These are phyloP conservation scores for Odontomyia ornata DNA, from an alignment of 2,888 invertebrate species.

Conservation along the genomic window DNA sequence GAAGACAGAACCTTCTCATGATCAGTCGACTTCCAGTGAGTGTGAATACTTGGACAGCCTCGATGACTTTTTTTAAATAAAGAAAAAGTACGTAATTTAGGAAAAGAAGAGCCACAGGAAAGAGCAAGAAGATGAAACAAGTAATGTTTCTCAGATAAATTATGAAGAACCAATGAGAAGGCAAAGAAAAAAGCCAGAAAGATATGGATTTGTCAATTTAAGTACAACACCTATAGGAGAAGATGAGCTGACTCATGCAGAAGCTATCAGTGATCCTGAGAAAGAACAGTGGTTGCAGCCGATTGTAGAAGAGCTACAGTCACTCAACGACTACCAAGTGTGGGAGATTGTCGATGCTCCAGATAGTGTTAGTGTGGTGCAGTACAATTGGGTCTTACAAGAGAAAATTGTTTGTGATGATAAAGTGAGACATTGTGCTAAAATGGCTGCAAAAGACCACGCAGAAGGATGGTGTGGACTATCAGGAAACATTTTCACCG, in stretches of 20 bases:
- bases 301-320: slow-evolving; percentile 54
- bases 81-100: not conserved
- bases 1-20: too few species aligned
- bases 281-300: slow-evolving; percentile 46
- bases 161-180: not conserved
- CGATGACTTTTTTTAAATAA: not conserved
- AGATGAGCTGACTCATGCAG: too few species aligned
- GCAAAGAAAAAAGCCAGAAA: not conserved
- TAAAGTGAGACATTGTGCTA: slow-evolving; percentile 52
- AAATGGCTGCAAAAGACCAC: slow-evolving; percentile 52
- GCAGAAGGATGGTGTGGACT: slow-evolving; percentile 51
- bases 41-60: not conserved
- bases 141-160: not conserved
- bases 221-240: not conserved
- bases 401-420: slow-evolving; percentile 53
- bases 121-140: not conserved
- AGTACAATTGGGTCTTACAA: slow-evolving; percentile 55
- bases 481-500: slow-evolving; percentile 52
- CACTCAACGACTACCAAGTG: slow-evolving; percentile 54
- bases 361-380: slow-evolving; percentile 51
- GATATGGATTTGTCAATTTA: not conserved
- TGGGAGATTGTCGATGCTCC: slow-evolving; percentile 54
- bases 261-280: not conserved
- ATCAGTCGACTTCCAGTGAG: not conserved
- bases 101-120: too few species aligned